Base-by-base conservation (phyloP, 1,140 invertebrate genomes). In the Contarinia nasturtii region DNA sequence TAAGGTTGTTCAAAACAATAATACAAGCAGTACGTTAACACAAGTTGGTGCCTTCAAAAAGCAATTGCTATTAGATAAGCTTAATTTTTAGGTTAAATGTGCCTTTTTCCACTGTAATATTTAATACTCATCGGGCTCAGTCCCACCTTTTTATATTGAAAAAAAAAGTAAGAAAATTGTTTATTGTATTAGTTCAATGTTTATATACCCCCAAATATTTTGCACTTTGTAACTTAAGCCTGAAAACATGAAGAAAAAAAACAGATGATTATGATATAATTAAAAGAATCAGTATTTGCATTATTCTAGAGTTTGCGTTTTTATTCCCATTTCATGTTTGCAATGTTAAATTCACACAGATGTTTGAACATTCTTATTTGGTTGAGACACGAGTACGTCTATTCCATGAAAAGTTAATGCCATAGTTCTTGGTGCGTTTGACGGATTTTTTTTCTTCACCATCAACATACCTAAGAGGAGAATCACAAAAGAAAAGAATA, bases 341-440 rank as follows among this genome's bases (percentile, higher is more conserved):
- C 12, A 14, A 14, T n/a, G n/a, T 3, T 38, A 38, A 3, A 38
- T 38, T 38, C 5, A 14, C 36, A 38, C 5, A 17, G 14, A 42
- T 4, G 19, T 4, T 19, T 40, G 7, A 42, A 11, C 10, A 43
- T 27, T 44, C 58, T 75, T 79, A 98, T 69, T 98, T 98, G 15
- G 93, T 97, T 5, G 88, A 86, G 15, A 87, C 80, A 58, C 95
- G 69, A 1, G 92, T 95, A 57, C 85, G 79, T 60, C 86, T 94
- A 59, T 95, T 86, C 95, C 95, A 99, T 2, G 90, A 75, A 66
- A 95, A 99, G 63, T 97, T 98, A 14, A 79, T 60, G 48, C 86
- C 91, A 64, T 98, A 98, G 37, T 76, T 83, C 60, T 97, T 94
- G n/a, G 77, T 74, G 53, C 77, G 86, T 50, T 79, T 79, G 22